phyloP scores from a whole-genome alignment of 2,888 invertebrate species.

The Crossocerus cetratus region DNA sequence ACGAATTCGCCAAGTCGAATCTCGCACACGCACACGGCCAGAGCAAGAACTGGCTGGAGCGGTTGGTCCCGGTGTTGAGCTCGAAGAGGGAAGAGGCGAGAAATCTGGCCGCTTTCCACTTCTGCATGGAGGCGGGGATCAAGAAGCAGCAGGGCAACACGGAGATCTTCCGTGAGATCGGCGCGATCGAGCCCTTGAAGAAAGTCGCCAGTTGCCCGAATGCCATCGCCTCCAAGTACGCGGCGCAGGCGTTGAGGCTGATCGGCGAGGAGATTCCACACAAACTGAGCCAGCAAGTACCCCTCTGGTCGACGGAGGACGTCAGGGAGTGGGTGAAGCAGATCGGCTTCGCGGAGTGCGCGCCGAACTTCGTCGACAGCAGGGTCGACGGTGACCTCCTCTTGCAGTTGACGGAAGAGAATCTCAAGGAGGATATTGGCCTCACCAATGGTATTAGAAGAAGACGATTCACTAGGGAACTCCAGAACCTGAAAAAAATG shows the following conservation, averaged over 20 bases:
- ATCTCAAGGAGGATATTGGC: constrained; percentile 94
- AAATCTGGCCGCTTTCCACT: constrained; percentile 97
- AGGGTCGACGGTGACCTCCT: constrained; percentile 98
- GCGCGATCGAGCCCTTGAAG: constrained; percentile 96
- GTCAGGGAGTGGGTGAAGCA: constrained; percentile 99
- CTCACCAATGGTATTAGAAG: constrained; percentile 95
- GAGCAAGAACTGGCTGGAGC: constrained; percentile 95
- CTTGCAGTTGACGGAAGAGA: constrained; percentile 93
- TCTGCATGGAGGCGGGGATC: constrained; percentile 99
- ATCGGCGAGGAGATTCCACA: constrained; percentile 99
- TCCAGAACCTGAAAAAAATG: constrained; percentile 95
- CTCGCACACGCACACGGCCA: constrained; percentile 96
- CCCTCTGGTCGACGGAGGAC: constrained; percentile 97
- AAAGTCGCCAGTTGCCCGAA: constrained; percentile 98
- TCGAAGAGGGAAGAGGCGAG: constrained; percentile 97
- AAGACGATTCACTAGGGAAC: constrained; percentile 94
- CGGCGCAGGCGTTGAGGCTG: constrained; percentile 92
- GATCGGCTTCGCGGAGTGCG: constrained; percentile 94
- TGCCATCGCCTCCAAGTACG: constrained; percentile 97
- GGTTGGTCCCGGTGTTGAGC: constrained; percentile 94
- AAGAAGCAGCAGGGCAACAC: constrained; percentile 96
- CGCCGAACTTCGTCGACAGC: constrained; percentile 90
- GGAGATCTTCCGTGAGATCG: constrained; percentile 94
- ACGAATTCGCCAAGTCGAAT: constrained; percentile 95
- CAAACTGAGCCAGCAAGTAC: constrained; percentile 98